phyloP scores from a whole-genome alignment of 2,113 vertebrate genomes.

The Xerus inauris region DNA sequence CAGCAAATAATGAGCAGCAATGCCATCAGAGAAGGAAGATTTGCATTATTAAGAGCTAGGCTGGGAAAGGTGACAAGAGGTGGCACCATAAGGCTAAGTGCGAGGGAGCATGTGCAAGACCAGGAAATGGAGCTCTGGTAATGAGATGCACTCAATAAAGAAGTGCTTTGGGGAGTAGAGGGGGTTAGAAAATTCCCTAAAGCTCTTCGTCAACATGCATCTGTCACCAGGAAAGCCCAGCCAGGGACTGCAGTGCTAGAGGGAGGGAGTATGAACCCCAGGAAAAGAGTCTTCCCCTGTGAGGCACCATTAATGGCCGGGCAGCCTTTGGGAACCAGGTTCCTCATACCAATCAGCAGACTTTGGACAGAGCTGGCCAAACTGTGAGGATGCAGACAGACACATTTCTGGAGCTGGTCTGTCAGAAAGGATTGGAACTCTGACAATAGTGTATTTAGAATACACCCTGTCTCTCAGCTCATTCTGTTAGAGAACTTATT shows the following conservation, averaged over 20 bases:
- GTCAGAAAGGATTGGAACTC: not conserved
- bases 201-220: not conserved
- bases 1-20: slow-evolving; percentile 71
- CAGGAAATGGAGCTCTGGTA: slow-evolving; percentile 68
- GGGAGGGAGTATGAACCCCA: not conserved
- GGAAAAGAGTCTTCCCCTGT: not conserved
- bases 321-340: not conserved
- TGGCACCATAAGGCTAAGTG: slow-evolving; percentile 65
- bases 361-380: not conserved
- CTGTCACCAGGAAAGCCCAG: slow-evolving; percentile 64
- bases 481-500: not conserved
- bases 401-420: not conserved
- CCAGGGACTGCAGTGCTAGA: not conserved
- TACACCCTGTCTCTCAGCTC: not conserved
- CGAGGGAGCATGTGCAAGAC: slow-evolving; percentile 57
- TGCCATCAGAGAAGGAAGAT: slow-evolving; percentile 74
- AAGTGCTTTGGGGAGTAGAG: not conserved
- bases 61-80: slow-evolving; percentile 75
- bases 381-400: not conserved
- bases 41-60: slow-evolving; percentile 79
- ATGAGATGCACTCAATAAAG: slow-evolving; percentile 64
- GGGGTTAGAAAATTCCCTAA: not conserved
- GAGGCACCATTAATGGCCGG: not conserved
- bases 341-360: slow-evolving; percentile 47
- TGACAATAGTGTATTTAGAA: not conserved